Base-by-base conservation (phyloP, 2,888 invertebrate genomes). In the Troglohyphantes excavatus region DNA sequence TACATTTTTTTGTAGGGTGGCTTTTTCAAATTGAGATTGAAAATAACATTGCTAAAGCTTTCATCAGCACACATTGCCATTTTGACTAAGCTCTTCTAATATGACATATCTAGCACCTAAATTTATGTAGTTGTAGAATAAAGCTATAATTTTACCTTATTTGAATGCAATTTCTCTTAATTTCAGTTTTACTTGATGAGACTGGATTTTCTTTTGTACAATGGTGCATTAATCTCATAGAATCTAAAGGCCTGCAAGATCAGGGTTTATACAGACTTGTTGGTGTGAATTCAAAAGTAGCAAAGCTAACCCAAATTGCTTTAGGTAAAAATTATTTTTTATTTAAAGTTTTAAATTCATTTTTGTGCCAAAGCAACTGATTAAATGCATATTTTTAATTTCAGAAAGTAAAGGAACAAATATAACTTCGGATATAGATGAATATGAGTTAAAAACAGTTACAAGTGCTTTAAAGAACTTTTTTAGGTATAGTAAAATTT, bases 401-500 rank as follows among this genome's bases (percentile, higher is more conserved):
- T 7, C 46, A 90, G 90, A 90, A 73, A 83, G 70, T 68, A 90
- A 73, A 90, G 76, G 65, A 29, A 27, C 59, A 29, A 85, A 39
- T 46, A 26, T 59, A 17, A 53, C 79, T 23, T 39, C 85, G 27
- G 85, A 90, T 81, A 84, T 81, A 92, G 95, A 95, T 91, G 98
- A 97, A 94, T 98, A 97, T 97, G 99, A 99, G 94, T 97, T 97
- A 92, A 98, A 97, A 94, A 99, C 99, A 85, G 97, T 99, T 91
- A 98, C 99, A 81, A 98, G 98, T 94, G 98, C 99, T 92, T 95
- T 99, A 92, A 99, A 99, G 95, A 97, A 96, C 92, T 99, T 85
- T 76, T 91, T 91, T 63, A 90, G 90, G 90, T 90, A 90, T 63
- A 26, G 23, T 1, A n/a, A 53, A 7, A n/a, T 65, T 23, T 29